phyloP scores from a whole-genome alignment of 2,888 invertebrate species.

The Leptopilina drosophilae region DNA sequence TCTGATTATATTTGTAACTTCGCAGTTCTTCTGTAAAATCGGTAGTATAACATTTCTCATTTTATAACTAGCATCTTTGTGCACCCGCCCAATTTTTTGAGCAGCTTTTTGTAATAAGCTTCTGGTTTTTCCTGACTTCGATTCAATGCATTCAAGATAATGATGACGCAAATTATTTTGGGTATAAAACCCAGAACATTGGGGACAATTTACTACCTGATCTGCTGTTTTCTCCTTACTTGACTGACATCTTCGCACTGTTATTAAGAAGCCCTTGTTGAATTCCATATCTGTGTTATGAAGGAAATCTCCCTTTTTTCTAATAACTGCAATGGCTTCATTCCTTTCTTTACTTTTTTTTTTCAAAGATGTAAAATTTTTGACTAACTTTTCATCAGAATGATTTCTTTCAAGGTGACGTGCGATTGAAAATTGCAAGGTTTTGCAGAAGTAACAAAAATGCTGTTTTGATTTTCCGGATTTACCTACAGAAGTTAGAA shows the following conservation, averaged over 20 bases:
- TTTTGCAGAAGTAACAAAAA: background rate
- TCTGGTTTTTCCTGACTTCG: background rate
- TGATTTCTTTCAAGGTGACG: background rate
- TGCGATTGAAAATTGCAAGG: background rate
- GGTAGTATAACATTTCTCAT: conserved; percentile 2
- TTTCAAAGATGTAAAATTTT: background rate
- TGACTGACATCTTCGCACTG: background rate
- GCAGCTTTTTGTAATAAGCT: background rate
- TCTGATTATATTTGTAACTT: conserved; percentile 41
- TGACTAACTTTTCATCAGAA: background rate
- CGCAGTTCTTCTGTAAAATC: background rate
- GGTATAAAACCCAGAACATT: background rate
- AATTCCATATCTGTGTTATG: background rate
- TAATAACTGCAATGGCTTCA: background rate
- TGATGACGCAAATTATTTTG: background rate
- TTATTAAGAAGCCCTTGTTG: background rate
- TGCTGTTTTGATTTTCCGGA: background rate
- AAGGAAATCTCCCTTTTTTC: background rate
- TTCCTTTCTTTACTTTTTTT: no score
- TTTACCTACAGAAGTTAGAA: background rate
- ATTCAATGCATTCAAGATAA: background rate
- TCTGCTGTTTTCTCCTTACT: no score
- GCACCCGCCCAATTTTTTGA: background rate
- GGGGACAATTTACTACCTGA: background rate
- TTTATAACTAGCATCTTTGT: background rate